Percentiles rank a stretch among this genome's conserved stretches.
These are phyloP conservation scores for Mythimna impura DNA, from an alignment of 2,888 invertebrate genomes.

Conservation along the genomic window DNA sequence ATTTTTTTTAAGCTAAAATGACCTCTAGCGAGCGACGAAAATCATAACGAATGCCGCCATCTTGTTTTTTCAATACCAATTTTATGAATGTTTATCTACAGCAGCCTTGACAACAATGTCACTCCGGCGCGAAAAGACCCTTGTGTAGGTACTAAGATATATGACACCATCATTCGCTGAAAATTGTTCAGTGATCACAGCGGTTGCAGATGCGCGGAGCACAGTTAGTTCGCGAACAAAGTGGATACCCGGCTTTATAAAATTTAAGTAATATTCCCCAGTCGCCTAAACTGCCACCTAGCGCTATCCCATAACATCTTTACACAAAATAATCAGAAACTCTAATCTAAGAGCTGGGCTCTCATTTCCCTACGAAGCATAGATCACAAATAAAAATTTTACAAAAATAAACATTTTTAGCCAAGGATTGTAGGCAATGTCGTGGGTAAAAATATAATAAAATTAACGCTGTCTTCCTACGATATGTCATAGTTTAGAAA, in stretches of 20 bases:
- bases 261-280: neutral
- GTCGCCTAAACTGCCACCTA: conserved; percentile 46
- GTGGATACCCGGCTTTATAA: neutral
- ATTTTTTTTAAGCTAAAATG: no score
- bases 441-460: conserved; percentile 55
- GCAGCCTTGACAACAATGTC: no score
- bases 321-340: conserved; percentile 56
- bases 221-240: no score
- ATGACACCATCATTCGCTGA: no score
- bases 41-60: neutral
- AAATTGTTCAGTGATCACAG: no score
- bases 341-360: conserved; percentile 54
- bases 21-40: neutral
- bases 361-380: conserved; percentile 49
- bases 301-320: conserved; percentile 46
- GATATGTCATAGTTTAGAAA: conserved; percentile 21
- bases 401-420: conserved; percentile 63
- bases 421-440: conserved; percentile 58
- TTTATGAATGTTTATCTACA: no score
- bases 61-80: neutral
- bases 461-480: conserved; percentile 12
- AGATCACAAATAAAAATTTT: conserved; percentile 62
- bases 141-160: no score
- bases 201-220: no score
- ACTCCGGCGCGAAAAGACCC: no score